These are phyloP conservation scores for Ictalurus punctatus DNA, from an alignment of 2,113 vertebrate genomes.

Conservation along the genomic window DNA sequence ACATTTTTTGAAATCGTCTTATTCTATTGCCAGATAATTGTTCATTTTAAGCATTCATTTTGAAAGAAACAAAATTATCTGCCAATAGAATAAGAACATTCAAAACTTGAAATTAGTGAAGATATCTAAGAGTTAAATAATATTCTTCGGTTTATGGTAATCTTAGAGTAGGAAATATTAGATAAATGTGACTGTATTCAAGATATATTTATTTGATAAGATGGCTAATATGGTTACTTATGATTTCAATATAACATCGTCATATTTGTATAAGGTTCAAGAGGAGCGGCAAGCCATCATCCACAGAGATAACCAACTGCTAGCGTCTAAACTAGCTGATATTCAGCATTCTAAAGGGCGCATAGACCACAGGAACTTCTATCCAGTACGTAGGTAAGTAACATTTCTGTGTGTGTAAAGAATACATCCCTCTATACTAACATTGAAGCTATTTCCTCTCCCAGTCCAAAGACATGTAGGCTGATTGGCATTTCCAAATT, in stretches of 20 bases:
- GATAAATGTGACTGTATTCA: neutral
- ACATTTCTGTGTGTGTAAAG: neutral
- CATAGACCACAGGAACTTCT: constrained; percentile 74
- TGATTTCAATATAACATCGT: neutral
- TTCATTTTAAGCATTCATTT: neutral
- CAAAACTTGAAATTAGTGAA: no score
- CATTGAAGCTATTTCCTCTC: neutral
- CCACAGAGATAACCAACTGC: constrained; percentile 69
- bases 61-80: no score
- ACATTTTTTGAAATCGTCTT: neutral
- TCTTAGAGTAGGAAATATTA: no score
- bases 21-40: neutral
- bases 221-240: neutral
- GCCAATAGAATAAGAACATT: no score
- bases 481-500: no score
- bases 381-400: constrained; percentile 67
- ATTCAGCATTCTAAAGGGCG: constrained; percentile 71
- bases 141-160: no score
- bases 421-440: neutral
- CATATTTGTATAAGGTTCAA: constrained; percentile 63
- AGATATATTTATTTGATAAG: neutral
- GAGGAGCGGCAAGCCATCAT: constrained; percentile 65
- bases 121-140: no score
- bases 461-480: no score
- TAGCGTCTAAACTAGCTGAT: constrained; percentile 65